Evolutionary conservation across 35 echinoderm and acorn worm species (phyloP).

Genomic region (Lytechinus pictus): DNA sequence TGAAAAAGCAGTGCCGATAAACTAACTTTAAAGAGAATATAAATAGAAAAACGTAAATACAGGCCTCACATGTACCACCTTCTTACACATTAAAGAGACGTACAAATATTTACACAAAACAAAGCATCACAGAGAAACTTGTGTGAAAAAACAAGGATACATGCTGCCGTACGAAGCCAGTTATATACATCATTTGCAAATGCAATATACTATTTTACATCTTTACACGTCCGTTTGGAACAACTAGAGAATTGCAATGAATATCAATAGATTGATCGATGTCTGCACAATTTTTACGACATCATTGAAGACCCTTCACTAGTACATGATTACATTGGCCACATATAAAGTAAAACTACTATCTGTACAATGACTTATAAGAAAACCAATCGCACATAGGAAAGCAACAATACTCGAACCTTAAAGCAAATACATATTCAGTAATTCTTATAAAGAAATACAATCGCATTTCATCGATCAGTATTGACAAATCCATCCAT

Average conservation of each 20-base stretch:
- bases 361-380: too few relatives aligned
- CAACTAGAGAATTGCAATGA: neutral
- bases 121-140: neutral
- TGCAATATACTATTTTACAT: constrained; percentile 4
- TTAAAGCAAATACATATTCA: neutral
- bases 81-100: neutral
- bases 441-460: neutral
- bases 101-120: neutral
- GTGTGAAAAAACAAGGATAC: neutral
- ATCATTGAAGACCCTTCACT: neutral
- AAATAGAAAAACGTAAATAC: neutral
- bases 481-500: neutral
- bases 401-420: too few relatives aligned
- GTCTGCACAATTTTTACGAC: neutral
- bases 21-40: neutral
- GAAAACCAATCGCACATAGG: too few relatives aligned
- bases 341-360: neutral
- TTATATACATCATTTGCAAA: constrained; percentile 14
- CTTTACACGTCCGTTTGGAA: neutral
- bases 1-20: neutral
- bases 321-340: neutral
- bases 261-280: neutral
- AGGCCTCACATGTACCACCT: neutral
- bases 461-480: neutral
- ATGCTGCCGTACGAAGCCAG: neutral